Evolutionary conservation across 2,113 vertebrate species (phyloP).

Genomic region (Xerus inauris): DNA sequence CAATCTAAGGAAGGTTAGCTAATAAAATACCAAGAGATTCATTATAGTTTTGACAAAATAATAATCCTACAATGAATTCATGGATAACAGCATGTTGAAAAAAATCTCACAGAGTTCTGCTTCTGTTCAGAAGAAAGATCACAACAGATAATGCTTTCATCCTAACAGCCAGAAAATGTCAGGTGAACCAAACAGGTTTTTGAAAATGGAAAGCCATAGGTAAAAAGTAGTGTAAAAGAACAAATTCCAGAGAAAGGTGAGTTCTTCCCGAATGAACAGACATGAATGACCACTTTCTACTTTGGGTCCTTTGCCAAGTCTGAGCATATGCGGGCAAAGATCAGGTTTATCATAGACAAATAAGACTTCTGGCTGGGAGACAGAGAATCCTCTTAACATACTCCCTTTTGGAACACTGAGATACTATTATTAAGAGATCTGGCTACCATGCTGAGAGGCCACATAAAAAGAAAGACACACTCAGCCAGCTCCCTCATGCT

Average conservation of each 20-base stretch:
- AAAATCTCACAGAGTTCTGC: background rate
- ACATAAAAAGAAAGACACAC: background rate
- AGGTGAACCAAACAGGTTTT: constrained; percentile 33
- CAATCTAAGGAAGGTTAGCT: background rate
- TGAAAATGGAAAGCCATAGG: constrained; percentile 19
- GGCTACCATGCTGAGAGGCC: background rate
- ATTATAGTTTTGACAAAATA: background rate
- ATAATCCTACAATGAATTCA: background rate
- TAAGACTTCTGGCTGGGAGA: background rate
- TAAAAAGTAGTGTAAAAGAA: background rate
- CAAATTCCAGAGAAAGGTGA: background rate
- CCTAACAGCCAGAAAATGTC: background rate
- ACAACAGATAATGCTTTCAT: constrained; percentile 1
- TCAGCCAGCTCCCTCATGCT: background rate
- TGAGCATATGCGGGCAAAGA: background rate
- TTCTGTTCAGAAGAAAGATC: constrained; percentile 4
- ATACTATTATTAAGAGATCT: background rate
- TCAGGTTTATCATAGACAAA: background rate
- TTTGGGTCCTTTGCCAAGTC: background rate
- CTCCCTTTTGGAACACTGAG: background rate
- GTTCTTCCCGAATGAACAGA: background rate
- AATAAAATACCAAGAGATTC: background rate
- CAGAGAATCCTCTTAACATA: constrained; percentile 28
- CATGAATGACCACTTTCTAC: background rate
- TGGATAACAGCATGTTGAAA: background rate